Conservation (phyloP, 2,888 invertebrate genomes). For the Drosophila monieri region DNA sequence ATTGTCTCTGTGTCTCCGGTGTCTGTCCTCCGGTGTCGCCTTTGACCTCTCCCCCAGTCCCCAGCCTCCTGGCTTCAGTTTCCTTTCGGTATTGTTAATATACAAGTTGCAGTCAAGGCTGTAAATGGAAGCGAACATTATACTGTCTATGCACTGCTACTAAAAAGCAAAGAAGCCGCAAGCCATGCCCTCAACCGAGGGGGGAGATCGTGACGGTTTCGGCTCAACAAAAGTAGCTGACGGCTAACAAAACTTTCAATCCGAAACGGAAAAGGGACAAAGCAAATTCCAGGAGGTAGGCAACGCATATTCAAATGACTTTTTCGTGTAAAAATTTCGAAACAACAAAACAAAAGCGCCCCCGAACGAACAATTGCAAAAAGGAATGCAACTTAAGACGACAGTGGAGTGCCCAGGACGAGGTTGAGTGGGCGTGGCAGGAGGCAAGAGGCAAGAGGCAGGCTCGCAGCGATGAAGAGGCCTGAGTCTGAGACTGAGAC, state of each 20-base stretch:
- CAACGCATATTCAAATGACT: slow-evolving; percentile 78
- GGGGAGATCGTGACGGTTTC: background rate
- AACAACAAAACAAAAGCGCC: slow-evolving; percentile 72
- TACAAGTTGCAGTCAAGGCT: slow-evolving; percentile 48
- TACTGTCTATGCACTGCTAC: slow-evolving; percentile 39
- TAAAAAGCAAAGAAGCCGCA: slow-evolving; percentile 62
- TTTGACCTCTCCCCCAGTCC: background rate
- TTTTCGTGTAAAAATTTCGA: slow-evolving; percentile 76
- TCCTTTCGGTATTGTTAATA: slow-evolving; percentile 31
- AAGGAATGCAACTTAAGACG: slow-evolving; percentile 75
- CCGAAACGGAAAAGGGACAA: slow-evolving; percentile 24
- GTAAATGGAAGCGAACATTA: slow-evolving; percentile 43
- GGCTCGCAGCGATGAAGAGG: slow-evolving; percentile 11
- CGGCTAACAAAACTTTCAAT: slow-evolving; percentile 78
- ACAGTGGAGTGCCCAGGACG: slow-evolving; percentile 5
- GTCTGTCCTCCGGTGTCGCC: background rate
- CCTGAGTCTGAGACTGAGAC: slow-evolving; percentile 1
- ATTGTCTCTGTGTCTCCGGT: slow-evolving; percentile 39
- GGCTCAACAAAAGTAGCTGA: slow-evolving; percentile 65
- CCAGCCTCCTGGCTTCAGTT: background rate
- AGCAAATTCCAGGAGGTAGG: slow-evolving; percentile 14
- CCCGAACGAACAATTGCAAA: slow-evolving; percentile 64
- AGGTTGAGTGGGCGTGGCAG: slow-evolving; percentile 3
- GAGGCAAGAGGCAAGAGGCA: background rate
- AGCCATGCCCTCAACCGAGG: slow-evolving; percentile 69